Conservation (phyloP, 2,797 vertebrate genomes). For the Neosilurus mollespiculum region DNA sequence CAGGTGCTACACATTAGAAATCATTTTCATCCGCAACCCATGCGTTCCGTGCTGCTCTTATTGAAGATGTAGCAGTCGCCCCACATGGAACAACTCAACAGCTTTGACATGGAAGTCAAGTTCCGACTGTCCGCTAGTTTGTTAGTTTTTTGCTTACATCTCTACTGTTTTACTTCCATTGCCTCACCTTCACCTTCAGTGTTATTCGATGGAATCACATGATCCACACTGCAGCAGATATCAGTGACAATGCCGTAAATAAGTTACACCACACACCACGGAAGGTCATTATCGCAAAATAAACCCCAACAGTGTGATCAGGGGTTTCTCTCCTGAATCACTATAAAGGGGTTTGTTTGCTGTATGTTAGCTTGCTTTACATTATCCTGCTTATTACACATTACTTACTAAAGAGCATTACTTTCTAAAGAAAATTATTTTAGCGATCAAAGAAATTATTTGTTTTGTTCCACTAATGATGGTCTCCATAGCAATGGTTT, state of each 20-base stretch:
- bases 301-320: no score
- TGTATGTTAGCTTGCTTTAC: no score
- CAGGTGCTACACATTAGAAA: not conserved
- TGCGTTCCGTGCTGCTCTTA: not conserved
- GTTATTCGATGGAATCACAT: not conserved
- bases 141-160: no score
- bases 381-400: no score
- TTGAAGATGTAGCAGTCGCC: not conserved
- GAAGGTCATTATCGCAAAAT: not conserved
- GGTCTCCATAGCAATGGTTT: no score
- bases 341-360: no score
- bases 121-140: no score
- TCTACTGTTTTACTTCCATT: not conserved
- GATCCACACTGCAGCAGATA: slow-evolving; percentile 17
- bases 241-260: not conserved
- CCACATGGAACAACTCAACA: not conserved
- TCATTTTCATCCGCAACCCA: not conserved
- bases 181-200: not conserved
- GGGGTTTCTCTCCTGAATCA: no score
- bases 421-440: no score
- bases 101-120: not conserved
- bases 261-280: not conserved
- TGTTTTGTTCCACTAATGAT: no score
- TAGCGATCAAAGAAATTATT: no score
- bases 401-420: no score